Base-by-base conservation (phyloP, 2,888 invertebrate species). In the Nysson spinosus region DNA sequence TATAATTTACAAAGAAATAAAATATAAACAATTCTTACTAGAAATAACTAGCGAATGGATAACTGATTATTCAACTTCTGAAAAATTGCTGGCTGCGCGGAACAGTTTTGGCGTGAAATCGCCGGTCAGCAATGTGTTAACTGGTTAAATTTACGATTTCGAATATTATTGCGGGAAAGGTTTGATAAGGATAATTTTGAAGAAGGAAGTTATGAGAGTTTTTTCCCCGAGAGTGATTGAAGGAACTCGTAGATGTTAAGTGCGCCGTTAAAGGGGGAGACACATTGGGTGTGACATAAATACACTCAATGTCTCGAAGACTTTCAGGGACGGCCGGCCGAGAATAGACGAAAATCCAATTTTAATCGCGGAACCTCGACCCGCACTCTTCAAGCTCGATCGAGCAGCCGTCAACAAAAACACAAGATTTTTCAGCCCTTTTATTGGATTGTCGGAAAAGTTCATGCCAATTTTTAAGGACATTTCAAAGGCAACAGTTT, bases 281-380 rank as follows among this genome's bases (percentile, higher is more conserved):
- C 49, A 24, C 43, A 61, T 40, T 32, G 43, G 37, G 43, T 52
- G 46, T 43, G 66, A 55, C 68, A 62, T 60, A 77, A 75, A 64
- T 69, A 71, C 54, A 35, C 47, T 47, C 51, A 54, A 46, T 67
- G 65, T 71, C 64, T 69, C 65, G 65, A 67, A 67, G 75, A 69
- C 65, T 69, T 74, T 77, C 78, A 75, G 73, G 75, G 74, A 60
- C 77, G 60, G 34, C n/a, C 55, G 19, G 68, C 61, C 71, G 52
- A 68, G 67, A 77, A 77, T 77, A 77, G 71, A 69, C 66, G 67
- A 68, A 77, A 71, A 73, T 73, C 71, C 75, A 77, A 77, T 73
- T 73, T 75, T 78, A 77, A 73, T 73, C 75, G 43, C 70, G 65
- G 73, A 75, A 75, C 65, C 64, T 73, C 63, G 62, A 67, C 54